Evolutionary conservation across 2,113 vertebrate species (phyloP).

Genomic region (Toxotes jaculatrix): DNA sequence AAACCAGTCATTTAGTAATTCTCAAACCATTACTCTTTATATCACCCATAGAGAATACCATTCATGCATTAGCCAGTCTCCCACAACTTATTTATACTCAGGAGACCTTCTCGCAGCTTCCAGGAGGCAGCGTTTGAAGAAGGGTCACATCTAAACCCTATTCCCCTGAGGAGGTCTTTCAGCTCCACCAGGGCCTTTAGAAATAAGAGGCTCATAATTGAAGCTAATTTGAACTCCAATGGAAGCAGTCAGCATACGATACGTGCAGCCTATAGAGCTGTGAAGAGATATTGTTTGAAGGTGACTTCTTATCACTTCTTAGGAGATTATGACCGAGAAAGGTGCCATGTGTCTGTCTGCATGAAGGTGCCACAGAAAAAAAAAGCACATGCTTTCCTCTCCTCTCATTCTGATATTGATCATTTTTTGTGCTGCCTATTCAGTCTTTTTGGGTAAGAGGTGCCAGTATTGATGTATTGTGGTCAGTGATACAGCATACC

Average conservation of each 20-base stretch:
- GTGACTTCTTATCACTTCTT: conserved; percentile 35
- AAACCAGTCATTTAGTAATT: background rate
- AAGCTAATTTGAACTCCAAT: conserved; percentile 71
- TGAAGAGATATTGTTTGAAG: conserved; percentile 31
- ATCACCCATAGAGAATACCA: background rate
- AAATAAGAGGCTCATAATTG: conserved; percentile 70
- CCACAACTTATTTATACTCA: background rate
- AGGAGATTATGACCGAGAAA: conserved; percentile 21
- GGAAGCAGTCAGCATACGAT: conserved; percentile 55
- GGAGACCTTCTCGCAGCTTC: conserved; percentile 22
- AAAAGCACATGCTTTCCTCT: background rate
- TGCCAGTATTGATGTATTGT: conserved; percentile 57
- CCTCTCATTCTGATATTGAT: conserved; percentile 53
- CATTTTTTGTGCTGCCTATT: conserved; percentile 34
- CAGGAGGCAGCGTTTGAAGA: conserved; percentile 40
- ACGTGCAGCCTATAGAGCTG: conserved; percentile 2
- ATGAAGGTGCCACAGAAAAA: background rate
- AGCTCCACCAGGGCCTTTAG: conserved; percentile 59
- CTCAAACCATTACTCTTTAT: background rate
- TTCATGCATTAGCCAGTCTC: background rate
- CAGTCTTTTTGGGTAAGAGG: conserved; percentile 36
- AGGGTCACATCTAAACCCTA: conserved; percentile 47
- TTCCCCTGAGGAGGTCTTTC: conserved; percentile 52
- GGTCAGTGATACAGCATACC: conserved; percentile 53
- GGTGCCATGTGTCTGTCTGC: conserved; percentile 36